These are phyloP conservation scores for Petaurus breviceps DNA, from an alignment of 2,113 vertebrate species.

Conservation along the genomic window DNA sequence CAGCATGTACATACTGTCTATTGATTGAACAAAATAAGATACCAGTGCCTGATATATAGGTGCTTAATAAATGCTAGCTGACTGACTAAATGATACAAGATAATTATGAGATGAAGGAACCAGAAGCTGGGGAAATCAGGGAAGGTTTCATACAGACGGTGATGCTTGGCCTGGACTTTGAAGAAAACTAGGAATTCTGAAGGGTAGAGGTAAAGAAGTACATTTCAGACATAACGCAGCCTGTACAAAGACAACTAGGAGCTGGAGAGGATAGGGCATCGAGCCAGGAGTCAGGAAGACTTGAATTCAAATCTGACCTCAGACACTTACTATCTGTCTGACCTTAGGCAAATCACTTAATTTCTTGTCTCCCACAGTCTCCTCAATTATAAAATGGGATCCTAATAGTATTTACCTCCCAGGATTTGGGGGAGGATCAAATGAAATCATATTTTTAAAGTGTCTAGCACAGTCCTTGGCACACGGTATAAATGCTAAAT, in stretches of 20 bases:
- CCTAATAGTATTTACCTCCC: too few relatives aligned
- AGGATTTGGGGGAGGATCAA: not conserved
- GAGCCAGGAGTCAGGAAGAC: not conserved
- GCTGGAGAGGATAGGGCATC: not conserved
- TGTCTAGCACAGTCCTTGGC: not conserved
- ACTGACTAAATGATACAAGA: not conserved
- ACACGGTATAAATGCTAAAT: not conserved
- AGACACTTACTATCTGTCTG: not conserved
- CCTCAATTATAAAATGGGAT: not conserved
- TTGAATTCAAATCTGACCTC: not conserved
- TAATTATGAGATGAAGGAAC: not conserved
- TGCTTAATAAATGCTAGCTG: not conserved
- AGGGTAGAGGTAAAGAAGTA: not conserved
- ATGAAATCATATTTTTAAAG: not conserved
- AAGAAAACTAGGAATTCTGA: not conserved
- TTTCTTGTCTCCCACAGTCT: not conserved
- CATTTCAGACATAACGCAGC: not conserved
- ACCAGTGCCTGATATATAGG: not conserved
- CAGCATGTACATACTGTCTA: not conserved
- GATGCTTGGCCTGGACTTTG: not conserved
- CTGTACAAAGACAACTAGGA: not conserved
- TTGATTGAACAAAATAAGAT: not conserved
- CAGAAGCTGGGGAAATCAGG: not conserved
- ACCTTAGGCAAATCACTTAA: not conserved
- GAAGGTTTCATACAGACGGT: not conserved